Base-by-base conservation (phyloP, 2,797 vertebrate genomes). In the Karalla daura region DNA sequence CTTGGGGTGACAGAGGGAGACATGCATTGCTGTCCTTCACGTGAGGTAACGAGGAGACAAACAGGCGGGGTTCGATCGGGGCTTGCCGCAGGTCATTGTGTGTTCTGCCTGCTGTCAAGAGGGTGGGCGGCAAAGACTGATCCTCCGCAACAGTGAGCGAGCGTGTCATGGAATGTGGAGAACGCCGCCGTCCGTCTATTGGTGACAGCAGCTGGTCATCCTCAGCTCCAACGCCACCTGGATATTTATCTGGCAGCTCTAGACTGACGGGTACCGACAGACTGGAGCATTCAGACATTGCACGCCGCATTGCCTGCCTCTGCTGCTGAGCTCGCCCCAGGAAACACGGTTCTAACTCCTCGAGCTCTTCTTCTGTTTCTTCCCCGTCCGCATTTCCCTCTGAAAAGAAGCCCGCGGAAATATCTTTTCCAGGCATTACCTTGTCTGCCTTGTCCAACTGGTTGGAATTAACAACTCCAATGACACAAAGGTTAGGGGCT, bases 221-320 rank as follows among this genome's bases (percentile, higher is more conserved):
- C 0, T 71, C 88, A 21, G 83, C 89, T 35, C 69, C 83, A 8
- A 89, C 86, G 7, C 88, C 93, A 32, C 93, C 93, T 1, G 96
- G 96, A 76, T 98, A 98, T 81, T 95, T 96, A 75, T 97, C 96
- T 0, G 94, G 92, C 53, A 97, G 93, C 89, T 96, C 88, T 11
- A 95, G 89, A 77, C 95, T 90, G 2, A 91, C 91, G 14, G 97
- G 98, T 13, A 98, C 97, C 0, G 95, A 95, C 68, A 98, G 91
- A 84, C 96, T 97, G 25, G 96, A 96, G 78, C 96, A 97, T 69
- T 98, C 98, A 0, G 98, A 99, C 94, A 98, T 95, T 0, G 98
- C 96, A n/a, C 96, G 93, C 11, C 95, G 90, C 94, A 98, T 94
- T 0, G 93, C 95, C 84, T 96, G 96, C 79, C 96, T 94, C 85